Evolutionary conservation across 2,888 invertebrate species (phyloP), one percentile per base, ranked within the genome.

Genomic region (Orthosia incerta): DNA sequence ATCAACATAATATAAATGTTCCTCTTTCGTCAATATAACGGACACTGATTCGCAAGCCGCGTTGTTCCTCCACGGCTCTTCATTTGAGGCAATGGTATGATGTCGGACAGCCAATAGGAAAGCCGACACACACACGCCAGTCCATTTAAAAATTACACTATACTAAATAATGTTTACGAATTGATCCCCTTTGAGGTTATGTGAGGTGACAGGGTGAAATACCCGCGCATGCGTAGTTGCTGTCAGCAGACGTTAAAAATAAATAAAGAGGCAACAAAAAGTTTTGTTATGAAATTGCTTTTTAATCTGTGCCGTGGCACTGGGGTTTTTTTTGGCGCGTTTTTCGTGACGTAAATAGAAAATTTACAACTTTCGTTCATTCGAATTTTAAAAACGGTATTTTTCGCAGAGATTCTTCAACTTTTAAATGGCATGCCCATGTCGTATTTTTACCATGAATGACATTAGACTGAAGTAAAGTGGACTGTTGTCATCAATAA

Each of bases 61-160:
- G 57, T 55, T 50, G 62, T 79, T 78, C 75, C 60, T 70, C 56
- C n/a, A 63, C 46, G 79, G 74, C 72, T 82, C 79, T 75, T 86
- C 88, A 89, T 91, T 91, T 79, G 74, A 68, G 62, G 78, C 80
- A 76, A 89, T 92, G 87, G 89, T 89, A 62, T 88, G 91, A 92
- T 88, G 70, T 50, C 76, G 55, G 48, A 60, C 84, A 81, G 82
- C 91, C 90, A 90, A 91, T 90, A 64, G 83, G 78, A 76, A 80
- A 39, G 55, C 59, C 68, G 68, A 61, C 55, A 71, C 75, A 75
- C 84, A 67, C 73, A 79, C 80, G 74, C 78, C 57, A 59, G 74
- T 59, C 65, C 75, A 80, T 77, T 71, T 77, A 82, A 79, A 83
- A 80, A 85, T 55, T 74, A 76, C 66, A 64, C 72, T 39, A 63